Conservation (phyloP, 2,797 vertebrate genomes). For the Rhinophrynus dorsalis region DNA sequence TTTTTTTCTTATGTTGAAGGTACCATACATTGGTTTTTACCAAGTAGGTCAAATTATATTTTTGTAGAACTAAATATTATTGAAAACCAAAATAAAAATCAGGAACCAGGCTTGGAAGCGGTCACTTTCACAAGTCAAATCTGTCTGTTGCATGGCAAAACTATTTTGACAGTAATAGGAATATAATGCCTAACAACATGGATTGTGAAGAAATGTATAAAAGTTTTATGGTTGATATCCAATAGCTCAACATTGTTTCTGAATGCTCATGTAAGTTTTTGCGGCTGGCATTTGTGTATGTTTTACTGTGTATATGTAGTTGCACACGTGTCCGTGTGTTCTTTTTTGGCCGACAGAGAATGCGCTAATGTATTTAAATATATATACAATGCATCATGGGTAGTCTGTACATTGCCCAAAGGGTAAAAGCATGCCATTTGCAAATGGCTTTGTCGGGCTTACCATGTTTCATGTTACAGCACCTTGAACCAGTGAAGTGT, state of each 20-base stretch:
- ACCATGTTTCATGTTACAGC: too few species aligned
- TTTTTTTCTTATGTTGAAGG: slow-evolving; percentile 24
- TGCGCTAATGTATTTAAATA: too few species aligned
- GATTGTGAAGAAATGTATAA: neutral
- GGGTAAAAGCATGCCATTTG: too few species aligned
- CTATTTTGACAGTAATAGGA: neutral
- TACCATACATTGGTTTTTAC: slow-evolving; percentile 38
- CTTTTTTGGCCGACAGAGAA: neutral
- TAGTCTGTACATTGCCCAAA: too few species aligned
- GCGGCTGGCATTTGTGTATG: neutral
- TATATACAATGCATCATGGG: too few species aligned
- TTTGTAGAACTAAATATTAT: slow-evolving; percentile 40
- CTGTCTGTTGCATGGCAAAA: neutral
- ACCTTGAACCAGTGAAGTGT: too few species aligned
- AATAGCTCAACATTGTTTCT: neutral
- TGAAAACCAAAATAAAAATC: slow-evolving; percentile 35
- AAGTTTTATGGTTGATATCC: neutral
- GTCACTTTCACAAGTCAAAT: neutral
- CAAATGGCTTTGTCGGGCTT: too few species aligned
- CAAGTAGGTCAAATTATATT: slow-evolving; percentile 36
- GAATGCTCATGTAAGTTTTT: neutral
- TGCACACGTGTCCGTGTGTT: neutral
- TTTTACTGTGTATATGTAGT: neutral
- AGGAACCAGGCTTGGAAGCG: neutral
- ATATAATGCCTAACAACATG: neutral